Evolutionary conservation across 1,140 invertebrate species (phyloP).

Genomic region (Formica exsecta): DNA sequence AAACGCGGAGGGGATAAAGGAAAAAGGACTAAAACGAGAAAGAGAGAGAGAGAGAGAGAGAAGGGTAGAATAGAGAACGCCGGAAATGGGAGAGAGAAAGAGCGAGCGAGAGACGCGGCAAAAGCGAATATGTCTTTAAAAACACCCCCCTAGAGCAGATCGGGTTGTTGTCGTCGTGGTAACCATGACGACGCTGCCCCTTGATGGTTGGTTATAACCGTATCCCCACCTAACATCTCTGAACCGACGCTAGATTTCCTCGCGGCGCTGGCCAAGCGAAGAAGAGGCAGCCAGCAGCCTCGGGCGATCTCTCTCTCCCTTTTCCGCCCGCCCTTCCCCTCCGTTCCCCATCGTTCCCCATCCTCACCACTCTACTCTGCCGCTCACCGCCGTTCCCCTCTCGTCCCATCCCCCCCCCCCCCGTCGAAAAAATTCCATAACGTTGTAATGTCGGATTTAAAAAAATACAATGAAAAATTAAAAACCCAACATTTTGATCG

Average conservation of each 20-base stretch:
- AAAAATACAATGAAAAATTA: neutral
- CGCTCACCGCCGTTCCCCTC: slow-evolving; percentile 18
- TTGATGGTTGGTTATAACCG: slow-evolving; percentile 83
- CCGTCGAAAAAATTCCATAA: neutral
- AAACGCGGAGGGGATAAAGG: slow-evolving; percentile 34
- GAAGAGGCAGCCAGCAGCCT: slow-evolving; percentile 76
- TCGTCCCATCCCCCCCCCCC: slow-evolving; percentile 2
- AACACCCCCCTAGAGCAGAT: slow-evolving; percentile 79
- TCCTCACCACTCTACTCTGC: slow-evolving; percentile 9
- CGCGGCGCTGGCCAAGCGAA: slow-evolving; percentile 82
- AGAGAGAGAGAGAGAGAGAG: slow-evolving; percentile 39
- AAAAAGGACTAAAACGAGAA: slow-evolving; percentile 25
- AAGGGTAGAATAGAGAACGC: slow-evolving; percentile 38
- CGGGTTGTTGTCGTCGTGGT: slow-evolving; percentile 85
- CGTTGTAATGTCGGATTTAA: neutral
- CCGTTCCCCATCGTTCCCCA: neutral
- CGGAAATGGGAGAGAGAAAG: slow-evolving; percentile 31
- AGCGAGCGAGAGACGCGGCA: slow-evolving; percentile 57
- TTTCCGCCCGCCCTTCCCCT: slow-evolving; percentile 18
- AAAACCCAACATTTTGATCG: neutral
- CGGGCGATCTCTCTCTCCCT: slow-evolving; percentile 66
- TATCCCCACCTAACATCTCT: slow-evolving; percentile 58
- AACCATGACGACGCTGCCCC: slow-evolving; percentile 84
- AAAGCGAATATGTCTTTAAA: slow-evolving; percentile 75
- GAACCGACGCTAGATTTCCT: slow-evolving; percentile 80